Conservation (phyloP, 1,140 invertebrate species). For the Drosophila seguyi region DNA sequence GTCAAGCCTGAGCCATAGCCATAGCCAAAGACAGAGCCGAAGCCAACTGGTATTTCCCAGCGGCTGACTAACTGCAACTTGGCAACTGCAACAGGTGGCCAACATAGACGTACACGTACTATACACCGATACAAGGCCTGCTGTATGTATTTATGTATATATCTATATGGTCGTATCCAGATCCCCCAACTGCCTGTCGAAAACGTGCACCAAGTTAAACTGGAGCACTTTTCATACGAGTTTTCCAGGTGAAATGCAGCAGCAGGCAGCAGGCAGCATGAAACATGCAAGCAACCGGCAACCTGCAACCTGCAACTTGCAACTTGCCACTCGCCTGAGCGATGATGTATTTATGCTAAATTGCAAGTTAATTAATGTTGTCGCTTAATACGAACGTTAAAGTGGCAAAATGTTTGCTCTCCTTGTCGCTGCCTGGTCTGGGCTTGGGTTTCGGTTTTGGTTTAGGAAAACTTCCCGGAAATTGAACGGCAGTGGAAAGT, state of each 20-base stretch:
- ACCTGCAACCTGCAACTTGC: constrained; percentile 15
- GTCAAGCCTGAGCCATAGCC: constrained; percentile 15
- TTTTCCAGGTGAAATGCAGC: constrained; percentile 73
- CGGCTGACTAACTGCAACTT: constrained; percentile 70
- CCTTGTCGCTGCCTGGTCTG: constrained; percentile 33
- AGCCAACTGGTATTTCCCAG: constrained; percentile 78
- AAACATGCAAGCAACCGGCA: constrained; percentile 17
- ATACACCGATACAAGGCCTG: constrained; percentile 44
- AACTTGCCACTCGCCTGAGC: constrained; percentile 53
- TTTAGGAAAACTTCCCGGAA: constrained; percentile 58
- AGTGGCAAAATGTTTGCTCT: constrained; percentile 70
- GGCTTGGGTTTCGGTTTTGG: not conserved
- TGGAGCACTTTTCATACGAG: constrained; percentile 81
- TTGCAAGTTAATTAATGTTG: constrained; percentile 79
- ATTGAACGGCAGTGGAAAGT: constrained; percentile 22
- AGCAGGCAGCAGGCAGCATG: constrained; percentile 12
- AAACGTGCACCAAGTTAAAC: constrained; percentile 81
- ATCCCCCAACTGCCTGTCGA: constrained; percentile 44
- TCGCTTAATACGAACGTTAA: constrained; percentile 76
- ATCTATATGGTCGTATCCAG: not conserved
- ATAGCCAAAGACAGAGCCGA: not conserved
- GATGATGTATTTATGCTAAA: constrained; percentile 83
- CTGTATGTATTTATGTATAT: constrained; percentile 10
- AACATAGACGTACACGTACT: constrained; percentile 40
- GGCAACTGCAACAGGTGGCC: constrained; percentile 70